Conservation (phyloP, 2,113 vertebrate genomes). For the Capreolus pygargus region DNA sequence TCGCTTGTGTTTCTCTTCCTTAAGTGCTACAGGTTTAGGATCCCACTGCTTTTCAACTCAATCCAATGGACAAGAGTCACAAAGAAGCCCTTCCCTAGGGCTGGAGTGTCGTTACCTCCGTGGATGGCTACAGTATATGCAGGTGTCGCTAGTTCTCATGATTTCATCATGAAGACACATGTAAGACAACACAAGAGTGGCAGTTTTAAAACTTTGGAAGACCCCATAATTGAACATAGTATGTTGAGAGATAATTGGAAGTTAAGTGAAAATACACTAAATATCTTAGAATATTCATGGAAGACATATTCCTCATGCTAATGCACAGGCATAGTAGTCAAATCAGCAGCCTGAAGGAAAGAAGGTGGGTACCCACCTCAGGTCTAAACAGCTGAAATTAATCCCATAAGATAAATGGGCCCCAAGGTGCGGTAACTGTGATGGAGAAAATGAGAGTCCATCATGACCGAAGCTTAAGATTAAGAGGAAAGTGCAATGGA, state of each 20-base stretch:
- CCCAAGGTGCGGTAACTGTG: slow-evolving; percentile 65
- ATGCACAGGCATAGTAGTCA: slow-evolving; percentile 78
- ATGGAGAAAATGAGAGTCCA: slow-evolving; percentile 65
- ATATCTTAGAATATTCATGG: slow-evolving; percentile 84
- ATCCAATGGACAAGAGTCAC: not conserved
- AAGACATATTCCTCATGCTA: slow-evolving; percentile 86
- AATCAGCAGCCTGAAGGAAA: slow-evolving; percentile 87
- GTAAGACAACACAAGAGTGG: slow-evolving; percentile 77
- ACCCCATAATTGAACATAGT: slow-evolving; percentile 78
- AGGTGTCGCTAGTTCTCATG: slow-evolving; percentile 59
- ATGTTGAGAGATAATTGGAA: slow-evolving; percentile 83
- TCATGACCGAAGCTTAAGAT: slow-evolving; percentile 66
- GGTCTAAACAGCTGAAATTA: slow-evolving; percentile 81
- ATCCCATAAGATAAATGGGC: slow-evolving; percentile 84
- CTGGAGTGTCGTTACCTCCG: not conserved
- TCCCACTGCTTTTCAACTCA: not conserved
- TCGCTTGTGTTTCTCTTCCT: not conserved
- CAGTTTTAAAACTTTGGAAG: slow-evolving; percentile 76
- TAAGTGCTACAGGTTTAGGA: not conserved
- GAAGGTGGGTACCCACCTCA: slow-evolving; percentile 77
- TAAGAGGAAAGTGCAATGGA: slow-evolving; percentile 75
- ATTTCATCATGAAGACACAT: slow-evolving; percentile 80
- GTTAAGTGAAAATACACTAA: slow-evolving; percentile 82
- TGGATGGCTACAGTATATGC: not conserved
- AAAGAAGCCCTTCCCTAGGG: not conserved